Evolutionary conservation across 2,113 vertebrate genomes (phyloP), one percentile per base, ranked within the genome.

Genomic region (Euleptes europaea): DNA sequence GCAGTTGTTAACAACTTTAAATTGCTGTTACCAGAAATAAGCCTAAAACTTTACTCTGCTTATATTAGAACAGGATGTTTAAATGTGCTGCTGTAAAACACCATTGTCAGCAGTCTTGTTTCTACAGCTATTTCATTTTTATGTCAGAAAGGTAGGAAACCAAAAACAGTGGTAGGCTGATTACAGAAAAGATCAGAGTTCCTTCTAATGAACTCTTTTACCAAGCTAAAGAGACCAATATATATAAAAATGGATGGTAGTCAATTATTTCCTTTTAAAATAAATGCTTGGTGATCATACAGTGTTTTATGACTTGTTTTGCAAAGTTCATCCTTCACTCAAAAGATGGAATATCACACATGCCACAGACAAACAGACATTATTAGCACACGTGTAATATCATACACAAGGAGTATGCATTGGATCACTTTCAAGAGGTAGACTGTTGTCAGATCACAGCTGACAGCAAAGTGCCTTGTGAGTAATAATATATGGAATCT

Each of bases 101-200:
- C 86, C 89, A 57, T 73, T 84, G 93, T 91, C 92, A 93, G 79
- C 92, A 93, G 84, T 71, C 84, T 6, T 28, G 86, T 91, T 94
- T 77, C 38, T 82, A 89, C 82, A 91, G 74, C 78, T 80, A 80
- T 91, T 57, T 92, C 51, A 80, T 75, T 85, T 86, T 89, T 89
- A 88, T 88, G 88, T 84, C 85, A 90, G 91, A 94, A 92, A 91
- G 84, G 88, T 90, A 42, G 86, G 86, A 89, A 93, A 89, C 86
- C 72, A 92, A 86, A 91, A 91, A 84, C 87, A 88, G 88, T 84
- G 86, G 80, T 90, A 90, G 81, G 80, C 74, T 85, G 57, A 51
- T 84, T 14, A 49, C 69, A 44, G 86, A 10, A 42, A 69, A 88
- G 67, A 73, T 85, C 84, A 85, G 40, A 86, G 60, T 88, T 89